Percentiles rank a stretch among this genome's conserved stretches.
Conservation (phyloP, 2,888 invertebrate genomes). For the Dermolepida albohirtum region DNA sequence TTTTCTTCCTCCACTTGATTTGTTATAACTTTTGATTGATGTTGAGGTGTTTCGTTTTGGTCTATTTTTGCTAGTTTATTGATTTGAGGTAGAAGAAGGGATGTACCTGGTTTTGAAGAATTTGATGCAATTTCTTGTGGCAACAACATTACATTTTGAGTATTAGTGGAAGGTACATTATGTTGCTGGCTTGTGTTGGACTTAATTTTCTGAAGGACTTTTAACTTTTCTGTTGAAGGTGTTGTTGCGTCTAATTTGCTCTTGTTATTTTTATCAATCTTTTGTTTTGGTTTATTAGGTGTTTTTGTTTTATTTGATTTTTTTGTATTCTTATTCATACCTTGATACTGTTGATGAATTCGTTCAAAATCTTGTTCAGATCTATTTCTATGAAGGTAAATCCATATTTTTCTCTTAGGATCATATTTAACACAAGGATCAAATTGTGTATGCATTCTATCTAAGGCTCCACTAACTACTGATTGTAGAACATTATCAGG, state of each 20-base stretch:
- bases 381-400: conserved; percentile 85
- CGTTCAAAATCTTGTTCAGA: conserved; percentile 73
- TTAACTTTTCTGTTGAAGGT: conserved; percentile 50
- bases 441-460: conserved; percentile 88
- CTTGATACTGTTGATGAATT: conserved; percentile 76
- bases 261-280: conserved; percentile 66
- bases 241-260: conserved; percentile 58
- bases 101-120: conserved; percentile 42
- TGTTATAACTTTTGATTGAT: conserved; percentile 34
- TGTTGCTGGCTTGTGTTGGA: conserved; percentile 27
- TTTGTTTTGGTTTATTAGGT: conserved; percentile 64
- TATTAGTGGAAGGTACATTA: conserved; percentile 7
- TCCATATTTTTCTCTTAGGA: conserved; percentile 92
- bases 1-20: conserved; percentile 51
- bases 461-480: conserved; percentile 90
- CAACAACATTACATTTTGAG: conserved; percentile 26
- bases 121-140: conserved; percentile 21
- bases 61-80: conserved; percentile 42
- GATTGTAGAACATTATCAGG: conserved; percentile 79
- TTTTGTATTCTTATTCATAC: conserved; percentile 69
- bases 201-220: conserved; percentile 48
- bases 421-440: conserved; percentile 97
- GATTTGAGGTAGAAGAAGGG: conserved; percentile 41
- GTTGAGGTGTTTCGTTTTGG: conserved; percentile 3
- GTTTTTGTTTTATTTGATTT: conserved; percentile 62